phyloP scores from a whole-genome alignment of 2,888 invertebrate species.

The Diaphora mendica region DNA sequence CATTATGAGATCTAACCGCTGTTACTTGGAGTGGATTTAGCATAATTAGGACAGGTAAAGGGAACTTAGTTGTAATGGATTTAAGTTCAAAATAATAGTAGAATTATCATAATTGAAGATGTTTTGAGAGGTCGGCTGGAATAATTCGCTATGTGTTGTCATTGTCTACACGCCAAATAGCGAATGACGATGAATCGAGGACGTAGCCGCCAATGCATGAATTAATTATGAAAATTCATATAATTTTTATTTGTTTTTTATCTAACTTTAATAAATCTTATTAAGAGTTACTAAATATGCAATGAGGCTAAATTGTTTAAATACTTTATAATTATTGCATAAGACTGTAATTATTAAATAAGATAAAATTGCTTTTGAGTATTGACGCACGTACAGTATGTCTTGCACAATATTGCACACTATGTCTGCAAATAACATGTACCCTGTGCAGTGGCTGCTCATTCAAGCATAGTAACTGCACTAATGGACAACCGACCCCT shows the following conservation, averaged over 20 bases:
- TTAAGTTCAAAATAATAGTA: constrained; percentile 6
- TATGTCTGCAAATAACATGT: constrained; percentile 41
- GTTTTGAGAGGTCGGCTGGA: not conserved
- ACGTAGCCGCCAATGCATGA: not conserved
- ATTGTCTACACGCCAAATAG: too few relatives aligned
- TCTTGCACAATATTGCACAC: too few relatives aligned
- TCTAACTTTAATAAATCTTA: not conserved
- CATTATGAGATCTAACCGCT: constrained; percentile 52
- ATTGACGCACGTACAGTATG: constrained; percentile 18
- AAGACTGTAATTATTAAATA: not conserved
- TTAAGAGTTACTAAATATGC: not conserved
- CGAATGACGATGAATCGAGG: not conserved
- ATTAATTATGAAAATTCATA: not conserved
- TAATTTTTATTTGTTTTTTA: constrained; percentile 1
- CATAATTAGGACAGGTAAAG: constrained; percentile 53
- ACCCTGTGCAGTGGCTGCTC: constrained; percentile 51
- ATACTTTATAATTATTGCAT: not conserved
- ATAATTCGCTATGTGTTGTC: not conserved
- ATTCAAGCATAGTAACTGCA: constrained; percentile 56
- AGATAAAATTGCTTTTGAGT: not conserved
- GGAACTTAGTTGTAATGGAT: constrained; percentile 28
- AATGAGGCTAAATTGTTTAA: not conserved
- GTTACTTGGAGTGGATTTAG: constrained; percentile 57
- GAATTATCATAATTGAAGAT: constrained; percentile 5
- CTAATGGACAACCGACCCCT: constrained; percentile 59